Evolutionary conservation across 2,797 vertebrate species (phyloP), one percentile per base, ranked within the genome.

Genomic region (Leptatherina wallacei): DNA sequence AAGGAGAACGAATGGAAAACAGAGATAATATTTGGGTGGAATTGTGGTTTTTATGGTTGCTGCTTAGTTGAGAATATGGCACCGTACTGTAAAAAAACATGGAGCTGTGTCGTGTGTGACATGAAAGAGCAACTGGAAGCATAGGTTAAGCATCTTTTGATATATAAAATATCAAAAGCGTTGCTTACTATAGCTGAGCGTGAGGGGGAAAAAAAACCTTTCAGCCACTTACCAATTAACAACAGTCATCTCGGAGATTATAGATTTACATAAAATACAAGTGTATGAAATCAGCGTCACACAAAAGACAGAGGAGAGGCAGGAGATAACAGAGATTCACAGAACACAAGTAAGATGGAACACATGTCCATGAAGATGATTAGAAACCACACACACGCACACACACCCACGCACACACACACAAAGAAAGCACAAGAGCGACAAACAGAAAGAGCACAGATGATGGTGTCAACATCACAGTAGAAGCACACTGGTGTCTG

Each of bases 401-500:
- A 44, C 42, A 44, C 16, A 32, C 30, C 3, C 30, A 32, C 30
- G 6, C 18, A 47, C 42, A 47, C 18, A 47, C 42, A 47, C 18
- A 27, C 47, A 33, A 62, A 29, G 38, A 74, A 69, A 71, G 70
- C 85, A 84, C 73, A 35, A 67, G 70, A 78, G 72, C 75, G 61
- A 78, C 63, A 61, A 12, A 74, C 61, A 69, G 24, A 47, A 47
- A 73, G 56, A 69, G 65, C 69, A 89, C 78, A 78, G 77, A n/a
- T 71, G 83, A 85, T 86, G 84, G 74, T 81, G 73, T 71, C 90
- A 90, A 88, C 92, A 91, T 87, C 69, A 73, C 42, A 71, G 88
- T 82, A 91, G 90, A 90, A 93, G 84, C 91, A 91, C 91, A 89
- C 69, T 77, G 73, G 75, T 36, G 69, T 84, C 77, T 75, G 70